Evolutionary conservation across 2,113 vertebrate species (phyloP), one percentile per base, ranked within the genome.

Genomic region (Microtus montanus): DNA sequence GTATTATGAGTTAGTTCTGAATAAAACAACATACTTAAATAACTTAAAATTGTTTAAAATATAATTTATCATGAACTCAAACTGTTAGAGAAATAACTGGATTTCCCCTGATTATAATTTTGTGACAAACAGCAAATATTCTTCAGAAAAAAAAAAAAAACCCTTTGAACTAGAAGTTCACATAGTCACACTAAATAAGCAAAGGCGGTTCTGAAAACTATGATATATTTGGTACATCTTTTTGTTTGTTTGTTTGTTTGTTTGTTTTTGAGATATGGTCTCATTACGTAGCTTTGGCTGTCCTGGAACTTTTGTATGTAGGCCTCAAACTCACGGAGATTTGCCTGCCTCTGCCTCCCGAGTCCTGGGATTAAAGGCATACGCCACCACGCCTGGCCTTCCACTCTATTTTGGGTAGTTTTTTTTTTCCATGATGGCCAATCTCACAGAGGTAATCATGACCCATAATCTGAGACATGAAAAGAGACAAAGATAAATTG

Each of bases 41-140:
- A 30, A 89, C 94, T 89, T 58, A 82, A 91, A 75, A 22, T 64
- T 80, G 49, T 54, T 90, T 80, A 83, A 75, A 44, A 35, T 87
- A 83, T 71, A 90, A 84, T 88, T 79, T 88, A 49, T 70, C 41
- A 83, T n/a, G 30, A 93, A 89, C 78, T 84, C 63, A 91, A 87
- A 79, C 30, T 92, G 89, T 74, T 82, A 85, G 22, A 87, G 92
- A 87, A 63, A 61, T 93, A 94, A 88, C 87, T 89, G 35, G 14
- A 68, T 49, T 85, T n/a, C 47, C 14, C 49, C 44, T 70, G 49
- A 63, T 41, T 93, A 64, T 52, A 89, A 35, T 66, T 87, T 75
- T 58, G 6, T 89, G 73, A 88, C 49, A 90, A 83, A 82, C n/a
- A 92, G 82, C 10, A 84, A 73, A 49, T 68, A 30, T 90, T 90